Evolutionary conservation across 2,797 vertebrate genomes (phyloP).

Genomic region (Ceyx erithaca): DNA sequence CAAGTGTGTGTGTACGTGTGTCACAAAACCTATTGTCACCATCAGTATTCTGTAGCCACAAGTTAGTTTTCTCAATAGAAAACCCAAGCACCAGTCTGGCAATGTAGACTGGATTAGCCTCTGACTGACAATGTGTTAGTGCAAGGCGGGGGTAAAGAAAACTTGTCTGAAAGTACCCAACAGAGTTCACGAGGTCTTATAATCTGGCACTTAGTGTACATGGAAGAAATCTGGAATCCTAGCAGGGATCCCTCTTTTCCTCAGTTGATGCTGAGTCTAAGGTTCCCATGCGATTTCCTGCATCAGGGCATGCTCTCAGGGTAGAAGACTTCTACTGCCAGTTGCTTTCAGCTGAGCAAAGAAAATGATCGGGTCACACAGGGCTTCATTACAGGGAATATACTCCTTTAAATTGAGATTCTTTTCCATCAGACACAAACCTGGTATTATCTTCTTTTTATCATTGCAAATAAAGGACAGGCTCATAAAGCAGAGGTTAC

Average conservation of each 20-base stretch:
- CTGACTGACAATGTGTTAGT: neutral
- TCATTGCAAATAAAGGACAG: constrained; percentile 66
- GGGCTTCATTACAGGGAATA: constrained; percentile 28
- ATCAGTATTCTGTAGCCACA: neutral
- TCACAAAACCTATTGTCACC: neutral
- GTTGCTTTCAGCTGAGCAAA: neutral
- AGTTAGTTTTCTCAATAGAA: neutral
- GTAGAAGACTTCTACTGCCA: neutral
- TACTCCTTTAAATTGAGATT: constrained; percentile 39
- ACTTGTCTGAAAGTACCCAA: fast-evolving
- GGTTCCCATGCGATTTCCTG: neutral
- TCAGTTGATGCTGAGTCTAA: neutral
- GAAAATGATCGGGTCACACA: neutral
- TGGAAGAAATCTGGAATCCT: neutral
- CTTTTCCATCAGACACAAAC: constrained; percentile 51
- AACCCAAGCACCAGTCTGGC: neutral
- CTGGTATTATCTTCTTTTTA: constrained; percentile 63
- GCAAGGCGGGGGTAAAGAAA: neutral
- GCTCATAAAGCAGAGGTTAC: constrained; percentile 65
- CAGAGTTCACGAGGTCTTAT: neutral
- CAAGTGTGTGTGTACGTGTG: fast-evolving
- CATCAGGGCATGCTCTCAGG: neutral
- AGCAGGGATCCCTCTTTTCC: neutral
- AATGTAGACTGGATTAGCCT: neutral
- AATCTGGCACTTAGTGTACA: fast-evolving